Evolutionary conservation across 2,797 vertebrate genomes (phyloP), one percentile per base, ranked within the genome.

Genomic region (Chelmon rostratus): DNA sequence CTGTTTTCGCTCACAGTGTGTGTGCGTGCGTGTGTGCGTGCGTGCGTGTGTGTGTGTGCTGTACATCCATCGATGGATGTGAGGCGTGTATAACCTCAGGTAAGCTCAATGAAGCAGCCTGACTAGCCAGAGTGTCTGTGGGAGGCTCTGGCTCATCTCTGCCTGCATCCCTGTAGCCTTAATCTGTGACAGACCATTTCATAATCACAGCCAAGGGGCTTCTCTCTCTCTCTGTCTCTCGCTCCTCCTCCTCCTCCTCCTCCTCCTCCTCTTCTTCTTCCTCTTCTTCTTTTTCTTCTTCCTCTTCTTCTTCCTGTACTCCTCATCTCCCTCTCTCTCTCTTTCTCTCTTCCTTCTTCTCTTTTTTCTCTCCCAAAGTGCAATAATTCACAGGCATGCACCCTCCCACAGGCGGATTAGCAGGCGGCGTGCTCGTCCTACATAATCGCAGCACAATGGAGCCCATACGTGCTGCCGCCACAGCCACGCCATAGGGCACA

Each of bases 171-270:
- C 95, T 91, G 92, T 94, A 94, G 95, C 95, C 94, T 95, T 96
- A 95, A 96, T 96, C 95, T 96, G 94, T 96, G 95, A 96, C 95
- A 96, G 95, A 95, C 95, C 94, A 95, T 96, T 96, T 96, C 95
- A 95, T 96, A 96, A 96, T 96, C 95, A 95, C 95, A 92, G 96
- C 95, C 95, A 94, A 94, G 88, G 96, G 96, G 93, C 87, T 89
- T 93, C 37, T 90, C 78, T 77, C 64, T 50, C 69, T 49, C 58
- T 28, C 54, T 56, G 40, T 70, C 73, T 66, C 65, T 33, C 38
- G 47, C 23, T 86, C 50, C 73, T 66, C 65, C 33, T 38, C 47
- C 23, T 86, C 50, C 54, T 90, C 83, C 53, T 69, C 58, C 37
- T 57, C 72, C 13, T 59, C 53, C 8, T 69, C 67, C 16, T 84